phyloP scores from a whole-genome alignment of 2,888 invertebrate species.

The Atethmia centrago region DNA sequence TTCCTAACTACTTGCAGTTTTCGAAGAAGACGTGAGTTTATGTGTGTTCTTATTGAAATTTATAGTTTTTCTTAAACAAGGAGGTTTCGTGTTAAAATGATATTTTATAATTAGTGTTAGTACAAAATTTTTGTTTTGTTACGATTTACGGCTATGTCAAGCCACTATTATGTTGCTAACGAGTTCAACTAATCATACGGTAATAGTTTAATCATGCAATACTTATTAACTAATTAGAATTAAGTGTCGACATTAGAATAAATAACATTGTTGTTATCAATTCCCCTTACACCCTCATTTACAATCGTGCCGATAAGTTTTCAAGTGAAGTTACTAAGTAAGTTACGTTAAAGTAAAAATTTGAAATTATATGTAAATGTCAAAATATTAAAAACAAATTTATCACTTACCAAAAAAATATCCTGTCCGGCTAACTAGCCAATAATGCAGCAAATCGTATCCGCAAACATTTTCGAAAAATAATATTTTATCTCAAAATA shows the following conservation, averaged over 20 bases:
- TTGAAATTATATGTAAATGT: neutral
- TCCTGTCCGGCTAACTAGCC: conserved; percentile 55
- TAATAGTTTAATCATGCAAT: conserved; percentile 19
- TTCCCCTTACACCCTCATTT: conserved; percentile 16
- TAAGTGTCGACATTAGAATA: conserved; percentile 8
- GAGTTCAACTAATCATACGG: neutral
- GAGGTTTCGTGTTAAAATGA: neutral
- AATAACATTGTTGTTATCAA: conserved; percentile 25
- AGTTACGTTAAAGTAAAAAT: neutral
- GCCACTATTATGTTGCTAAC: neutral
- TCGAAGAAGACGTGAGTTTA: too few relatives aligned
- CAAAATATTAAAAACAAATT: neutral
- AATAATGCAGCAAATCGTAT: conserved; percentile 58
- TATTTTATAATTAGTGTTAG: neutral
- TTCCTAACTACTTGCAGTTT: too few relatives aligned
- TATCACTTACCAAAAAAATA: conserved; percentile 62
- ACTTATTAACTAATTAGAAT: conserved; percentile 36
- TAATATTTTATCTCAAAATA: conserved; percentile 40
- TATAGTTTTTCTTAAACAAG: neutral
- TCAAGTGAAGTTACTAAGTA: conserved; percentile 4
- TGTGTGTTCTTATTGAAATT: too few relatives aligned
- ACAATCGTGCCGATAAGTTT: conserved; percentile 6
- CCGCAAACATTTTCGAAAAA: conserved; percentile 61
- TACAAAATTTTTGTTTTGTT: neutral
- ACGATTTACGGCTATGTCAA: neutral